phyloP scores from a whole-genome alignment of 2,797 vertebrate genomes.

The Cyprinodon diabolis region DNA sequence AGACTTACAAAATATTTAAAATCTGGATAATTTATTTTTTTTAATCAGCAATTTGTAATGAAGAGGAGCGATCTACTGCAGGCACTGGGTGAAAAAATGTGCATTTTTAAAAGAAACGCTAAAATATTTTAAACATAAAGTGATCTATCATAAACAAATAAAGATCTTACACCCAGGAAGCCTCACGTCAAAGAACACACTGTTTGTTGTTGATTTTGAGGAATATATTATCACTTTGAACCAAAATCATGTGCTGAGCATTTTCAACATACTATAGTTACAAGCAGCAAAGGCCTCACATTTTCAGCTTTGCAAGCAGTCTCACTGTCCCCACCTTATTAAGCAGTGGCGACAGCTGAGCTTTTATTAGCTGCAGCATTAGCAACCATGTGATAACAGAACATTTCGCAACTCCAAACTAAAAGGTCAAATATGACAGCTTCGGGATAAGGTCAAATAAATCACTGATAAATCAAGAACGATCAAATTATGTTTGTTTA shows the following conservation, averaged over 20 bases:
- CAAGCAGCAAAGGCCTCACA: neutral
- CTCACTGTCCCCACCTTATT: neutral
- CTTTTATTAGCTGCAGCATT: constrained; percentile 39
- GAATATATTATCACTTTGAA: neutral
- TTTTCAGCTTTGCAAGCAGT: neutral
- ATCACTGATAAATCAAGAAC: neutral
- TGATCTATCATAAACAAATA: neutral
- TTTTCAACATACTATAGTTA: neutral
- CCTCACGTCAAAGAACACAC: too few relatives aligned
- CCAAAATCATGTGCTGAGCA: too few relatives aligned
- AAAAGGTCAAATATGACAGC: neutral
- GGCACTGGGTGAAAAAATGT: too few relatives aligned
- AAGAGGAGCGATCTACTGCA: too few relatives aligned
- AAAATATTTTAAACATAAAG: neutral
- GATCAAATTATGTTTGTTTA: fast-evolving
- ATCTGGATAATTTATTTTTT: neutral
- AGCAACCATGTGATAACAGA: constrained; percentile 20
- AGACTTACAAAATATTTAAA: neutral
- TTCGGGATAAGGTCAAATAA: neutral
- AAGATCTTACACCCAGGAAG: too few relatives aligned
- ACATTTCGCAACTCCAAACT: constrained; percentile 12
- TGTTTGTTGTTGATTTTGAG: neutral
- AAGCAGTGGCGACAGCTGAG: constrained; percentile 10
- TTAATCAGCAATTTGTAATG: neutral
- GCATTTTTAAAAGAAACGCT: neutral